Percentiles rank a stretch among this genome's conserved stretches.
Evolutionary conservation across 2,888 invertebrate species (phyloP).

Genomic region (Rhorus exstirpatorius): DNA sequence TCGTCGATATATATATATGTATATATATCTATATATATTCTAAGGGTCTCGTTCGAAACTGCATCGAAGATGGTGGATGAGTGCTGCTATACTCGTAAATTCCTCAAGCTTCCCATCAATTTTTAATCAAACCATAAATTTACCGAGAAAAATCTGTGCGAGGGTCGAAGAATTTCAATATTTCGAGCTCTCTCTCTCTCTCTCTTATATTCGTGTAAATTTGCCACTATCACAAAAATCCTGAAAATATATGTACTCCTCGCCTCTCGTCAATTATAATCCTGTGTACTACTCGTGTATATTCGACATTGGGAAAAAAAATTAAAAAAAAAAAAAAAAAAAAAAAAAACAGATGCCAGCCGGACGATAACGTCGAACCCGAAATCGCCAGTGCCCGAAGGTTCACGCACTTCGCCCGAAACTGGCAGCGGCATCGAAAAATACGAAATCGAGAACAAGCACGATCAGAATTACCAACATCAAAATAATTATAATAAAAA

Average conservation of each 20-base stretch:
- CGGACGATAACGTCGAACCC: slow-evolving; percentile 69
- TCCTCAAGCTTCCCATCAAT: not conserved
- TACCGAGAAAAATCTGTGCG: no score
- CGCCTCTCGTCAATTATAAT: no score
- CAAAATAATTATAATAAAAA: slow-evolving; percentile 71
- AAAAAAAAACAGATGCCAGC: slow-evolving; percentile 73
- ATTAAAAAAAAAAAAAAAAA: slow-evolving; percentile 12
- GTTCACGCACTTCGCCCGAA: slow-evolving; percentile 75
- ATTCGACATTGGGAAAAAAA: not conserved
- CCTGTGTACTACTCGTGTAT: no score
- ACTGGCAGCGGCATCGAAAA: slow-evolving; percentile 38
- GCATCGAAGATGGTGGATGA: slow-evolving; percentile 47
- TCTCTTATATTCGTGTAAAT: no score
- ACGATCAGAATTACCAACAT: slow-evolving; percentile 72
- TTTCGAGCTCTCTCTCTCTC: no score
- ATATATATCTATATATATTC: no score
- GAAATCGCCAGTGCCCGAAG: slow-evolving; percentile 72
- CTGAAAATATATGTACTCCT: no score
- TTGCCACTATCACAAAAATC: no score
- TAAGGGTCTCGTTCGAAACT: not conserved
- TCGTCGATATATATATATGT: no score
- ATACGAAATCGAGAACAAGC: slow-evolving; percentile 65
- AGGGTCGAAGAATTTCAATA: no score
- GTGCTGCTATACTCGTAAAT: slow-evolving; percentile 21
- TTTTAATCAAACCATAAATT: no score